phyloP scores from a whole-genome alignment of 2,888 invertebrate genomes.

The Thymelicus sylvestris region DNA sequence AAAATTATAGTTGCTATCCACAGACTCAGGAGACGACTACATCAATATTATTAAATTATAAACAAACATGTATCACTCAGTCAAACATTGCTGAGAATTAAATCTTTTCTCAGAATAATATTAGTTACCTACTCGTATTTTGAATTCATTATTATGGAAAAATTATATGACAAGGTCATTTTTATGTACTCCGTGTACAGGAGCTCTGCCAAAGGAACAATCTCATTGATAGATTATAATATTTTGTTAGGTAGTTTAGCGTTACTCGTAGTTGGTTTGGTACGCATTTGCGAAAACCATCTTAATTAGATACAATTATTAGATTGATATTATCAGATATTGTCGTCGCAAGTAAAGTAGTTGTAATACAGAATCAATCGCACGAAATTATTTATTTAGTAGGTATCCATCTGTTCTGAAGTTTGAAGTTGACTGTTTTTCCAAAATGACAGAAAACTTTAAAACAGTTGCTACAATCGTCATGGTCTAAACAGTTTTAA shows the following conservation, averaged over 20 bases:
- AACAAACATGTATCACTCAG: too few species aligned
- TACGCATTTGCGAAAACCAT: conserved; percentile 7
- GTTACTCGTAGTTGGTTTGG: background rate
- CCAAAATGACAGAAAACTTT: too few species aligned
- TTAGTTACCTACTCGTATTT: background rate
- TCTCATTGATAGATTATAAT: conserved; percentile 53
- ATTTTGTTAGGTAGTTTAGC: conserved; percentile 34
- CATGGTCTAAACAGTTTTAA: too few species aligned
- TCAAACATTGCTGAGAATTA: background rate
- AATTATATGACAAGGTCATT: conserved; percentile 2
- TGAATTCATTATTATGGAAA: background rate
- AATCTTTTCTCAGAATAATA: background rate
- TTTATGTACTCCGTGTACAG: conserved; percentile 18
- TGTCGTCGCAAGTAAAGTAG: conserved; percentile 11
- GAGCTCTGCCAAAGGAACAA: conserved; percentile 51
- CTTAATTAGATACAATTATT: background rate
- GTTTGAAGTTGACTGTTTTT: background rate
- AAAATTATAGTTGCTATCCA: too few species aligned
- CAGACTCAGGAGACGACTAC: too few species aligned
- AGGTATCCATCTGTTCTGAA: background rate
- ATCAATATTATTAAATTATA: too few species aligned
- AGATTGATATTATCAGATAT: conserved; percentile 31
- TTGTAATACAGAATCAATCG: background rate
- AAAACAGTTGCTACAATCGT: too few species aligned
- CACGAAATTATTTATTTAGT: background rate